A percentile compares a stretch with the other conserved stretches of the same genome.
These are phyloP conservation scores for Agrilus cyanescens DNA, from an alignment of 2,888 invertebrate genomes.

Conservation along the genomic window DNA sequence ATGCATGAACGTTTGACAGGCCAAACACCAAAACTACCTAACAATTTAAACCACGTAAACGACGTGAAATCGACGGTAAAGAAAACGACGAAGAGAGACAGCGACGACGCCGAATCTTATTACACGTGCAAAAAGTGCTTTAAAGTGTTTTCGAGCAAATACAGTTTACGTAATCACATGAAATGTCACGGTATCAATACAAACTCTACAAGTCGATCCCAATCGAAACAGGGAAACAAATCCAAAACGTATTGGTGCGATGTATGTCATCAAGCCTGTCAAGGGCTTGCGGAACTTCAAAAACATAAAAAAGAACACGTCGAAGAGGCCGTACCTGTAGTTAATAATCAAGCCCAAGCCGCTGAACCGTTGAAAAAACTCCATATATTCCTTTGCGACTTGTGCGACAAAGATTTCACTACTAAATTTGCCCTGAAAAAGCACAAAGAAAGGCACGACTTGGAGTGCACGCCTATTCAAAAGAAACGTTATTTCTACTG, in stretches of 20 bases:
- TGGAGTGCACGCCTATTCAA: conserved; percentile 4
- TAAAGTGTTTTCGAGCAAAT: conserved; percentile 36
- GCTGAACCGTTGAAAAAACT: conserved; percentile 16
- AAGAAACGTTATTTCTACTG: conserved; percentile 20
- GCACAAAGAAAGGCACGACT: conserved; percentile 31
- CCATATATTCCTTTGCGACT: conserved; percentile 30
- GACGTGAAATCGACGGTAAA: conserved; percentile 7
- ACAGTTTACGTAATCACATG: conserved; percentile 36
- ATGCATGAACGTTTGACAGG: conserved; percentile 25
- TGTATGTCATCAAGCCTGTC: conserved; percentile 49
- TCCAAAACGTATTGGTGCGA: conserved; percentile 43
- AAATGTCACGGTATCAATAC: conserved; percentile 36
- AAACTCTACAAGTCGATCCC: conserved; percentile 20
- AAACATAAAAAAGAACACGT: conserved; percentile 43
- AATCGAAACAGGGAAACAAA: conserved; percentile 18
- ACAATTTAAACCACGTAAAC: not conserved
- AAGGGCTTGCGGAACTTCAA: conserved; percentile 40
- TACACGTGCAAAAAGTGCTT: conserved; percentile 39
- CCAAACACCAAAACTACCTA: not conserved
- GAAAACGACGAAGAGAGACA: conserved; percentile 1
- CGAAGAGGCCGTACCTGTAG: conserved; percentile 11
- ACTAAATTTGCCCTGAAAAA: conserved; percentile 31
- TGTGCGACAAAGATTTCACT: conserved; percentile 35
- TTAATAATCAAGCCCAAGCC: conserved; percentile 16
- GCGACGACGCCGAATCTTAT: conserved; percentile 25